Evolutionary conservation across 1,140 invertebrate species (phyloP).

Genomic region (Gonatopus flavifemur): DNA sequence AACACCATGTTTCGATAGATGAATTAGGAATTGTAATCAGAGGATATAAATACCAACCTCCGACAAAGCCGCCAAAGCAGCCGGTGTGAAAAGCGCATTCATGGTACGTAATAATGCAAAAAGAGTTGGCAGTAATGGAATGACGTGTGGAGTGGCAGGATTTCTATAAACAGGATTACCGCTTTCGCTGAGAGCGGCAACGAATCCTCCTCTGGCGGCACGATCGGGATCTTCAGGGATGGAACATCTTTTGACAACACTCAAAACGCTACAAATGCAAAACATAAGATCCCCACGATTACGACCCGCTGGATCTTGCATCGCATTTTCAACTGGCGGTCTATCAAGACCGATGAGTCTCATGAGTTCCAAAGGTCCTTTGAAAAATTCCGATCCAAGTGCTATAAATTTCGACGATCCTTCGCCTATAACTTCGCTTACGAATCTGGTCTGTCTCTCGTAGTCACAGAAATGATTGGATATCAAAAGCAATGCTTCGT

Average conservation of each 20-base stretch:
- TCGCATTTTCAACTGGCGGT: slow-evolving; percentile 65
- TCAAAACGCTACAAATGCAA: slow-evolving; percentile 75
- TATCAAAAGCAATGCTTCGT: slow-evolving; percentile 76
- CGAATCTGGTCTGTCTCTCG: slow-evolving; percentile 78
- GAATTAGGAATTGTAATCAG: not conserved
- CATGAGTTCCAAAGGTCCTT: slow-evolving; percentile 71
- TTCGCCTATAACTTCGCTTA: slow-evolving; percentile 74
- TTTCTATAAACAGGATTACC: slow-evolving; percentile 81
- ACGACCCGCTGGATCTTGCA: slow-evolving; percentile 63
- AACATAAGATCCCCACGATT: slow-evolving; percentile 66
- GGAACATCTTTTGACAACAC: slow-evolving; percentile 81
- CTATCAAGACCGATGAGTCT: slow-evolving; percentile 76
- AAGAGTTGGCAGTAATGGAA: slow-evolving; percentile 76
- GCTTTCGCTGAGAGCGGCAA: slow-evolving; percentile 71
- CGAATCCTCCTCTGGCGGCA: slow-evolving; percentile 78
- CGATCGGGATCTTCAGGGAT: slow-evolving; percentile 81
- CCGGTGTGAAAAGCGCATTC: slow-evolving; percentile 77
- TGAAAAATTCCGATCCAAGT: slow-evolving; percentile 62
- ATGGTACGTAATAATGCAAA: slow-evolving; percentile 74
- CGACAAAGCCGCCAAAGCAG: slow-evolving; percentile 63
- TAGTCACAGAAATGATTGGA: slow-evolving; percentile 91
- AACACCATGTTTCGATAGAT: not conserved
- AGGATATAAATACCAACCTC: slow-evolving; percentile 45
- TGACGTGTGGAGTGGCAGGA: slow-evolving; percentile 79
- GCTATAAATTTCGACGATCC: slow-evolving; percentile 65